A percentile compares a stretch with the other conserved stretches of the same genome.
phyloP scores from a whole-genome alignment of 2,797 vertebrate genomes.

The Toxotes lorentzi region DNA sequence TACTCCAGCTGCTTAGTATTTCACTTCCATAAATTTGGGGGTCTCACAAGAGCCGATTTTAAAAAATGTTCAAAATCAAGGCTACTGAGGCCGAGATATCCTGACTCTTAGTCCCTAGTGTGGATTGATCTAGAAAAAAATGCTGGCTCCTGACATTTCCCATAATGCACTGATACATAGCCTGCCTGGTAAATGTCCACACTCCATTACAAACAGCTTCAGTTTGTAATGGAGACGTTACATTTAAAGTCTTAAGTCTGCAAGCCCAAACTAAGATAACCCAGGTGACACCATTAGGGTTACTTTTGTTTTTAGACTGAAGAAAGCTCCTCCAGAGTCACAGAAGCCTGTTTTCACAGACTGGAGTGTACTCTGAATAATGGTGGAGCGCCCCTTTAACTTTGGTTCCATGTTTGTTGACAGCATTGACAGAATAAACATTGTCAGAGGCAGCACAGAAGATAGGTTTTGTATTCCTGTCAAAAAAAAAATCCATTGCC shows the following conservation, averaged over 20 bases:
- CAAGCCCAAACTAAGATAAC: background rate
- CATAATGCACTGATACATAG: background rate
- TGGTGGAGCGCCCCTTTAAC: background rate
- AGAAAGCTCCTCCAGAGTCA: background rate
- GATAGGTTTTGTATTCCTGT: slow-evolving; percentile 11
- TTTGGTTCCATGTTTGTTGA: background rate
- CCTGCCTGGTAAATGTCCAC: background rate
- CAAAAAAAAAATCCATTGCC: background rate
- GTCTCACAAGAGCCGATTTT: background rate
- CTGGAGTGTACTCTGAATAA: background rate
- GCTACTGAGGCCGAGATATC: background rate
- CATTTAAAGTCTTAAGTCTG: background rate
- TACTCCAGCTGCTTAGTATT: background rate
- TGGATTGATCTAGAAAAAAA: background rate
- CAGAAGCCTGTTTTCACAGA: background rate
- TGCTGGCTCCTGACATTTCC: background rate
- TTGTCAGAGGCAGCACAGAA: background rate
- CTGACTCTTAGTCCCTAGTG: background rate
- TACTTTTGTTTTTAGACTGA: no score
- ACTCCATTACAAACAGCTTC: background rate
- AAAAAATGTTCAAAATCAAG: background rate
- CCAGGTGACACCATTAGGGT: background rate
- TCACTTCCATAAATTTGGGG: background rate
- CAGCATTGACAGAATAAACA: background rate
- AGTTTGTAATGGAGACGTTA: background rate